Conservation (phyloP, 92 coral and sea anemone species). For the Muricea muricata region DNA sequence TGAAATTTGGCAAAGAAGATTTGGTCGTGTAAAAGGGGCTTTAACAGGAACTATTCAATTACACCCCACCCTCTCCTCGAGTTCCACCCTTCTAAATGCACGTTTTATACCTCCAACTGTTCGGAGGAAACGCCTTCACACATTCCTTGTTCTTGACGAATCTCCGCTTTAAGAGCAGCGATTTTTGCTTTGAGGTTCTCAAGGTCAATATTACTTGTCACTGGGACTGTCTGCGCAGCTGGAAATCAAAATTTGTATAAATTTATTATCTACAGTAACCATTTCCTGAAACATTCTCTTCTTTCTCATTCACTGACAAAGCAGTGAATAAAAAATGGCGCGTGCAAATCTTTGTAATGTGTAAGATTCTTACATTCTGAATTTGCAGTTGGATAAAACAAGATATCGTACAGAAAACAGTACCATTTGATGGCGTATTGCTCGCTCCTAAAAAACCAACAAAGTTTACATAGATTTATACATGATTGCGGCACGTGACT, state of each 20-base stretch:
- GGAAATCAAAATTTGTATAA: neutral
- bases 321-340: too few species aligned
- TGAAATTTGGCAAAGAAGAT: too few species aligned
- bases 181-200: constrained; percentile 92
- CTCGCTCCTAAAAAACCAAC: constrained; percentile 75
- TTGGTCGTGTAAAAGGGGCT: too few species aligned
- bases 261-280: too few species aligned
- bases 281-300: too few species aligned
- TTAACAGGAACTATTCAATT: too few species aligned
- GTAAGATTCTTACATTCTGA: constrained; percentile 89
- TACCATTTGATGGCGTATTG: constrained; percentile 96
- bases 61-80: too few species aligned
- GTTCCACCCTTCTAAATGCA: too few species aligned
- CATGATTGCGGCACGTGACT: neutral
- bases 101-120: neutral
- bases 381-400: constrained; percentile 79
- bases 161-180: constrained; percentile 90
- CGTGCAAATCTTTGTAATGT: too few species aligned
- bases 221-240: constrained; percentile 97
- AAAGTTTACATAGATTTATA: neutral
- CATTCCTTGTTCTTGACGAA: constrained; percentile 85
- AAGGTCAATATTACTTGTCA: constrained; percentile 85
- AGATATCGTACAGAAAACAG: constrained; percentile 69
- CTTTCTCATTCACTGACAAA: too few species aligned
- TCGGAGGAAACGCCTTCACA: constrained; percentile 23